These are phyloP conservation scores for Gymnogyps californianus DNA, from an alignment of 2,113 vertebrate species.

Conservation along the genomic window DNA sequence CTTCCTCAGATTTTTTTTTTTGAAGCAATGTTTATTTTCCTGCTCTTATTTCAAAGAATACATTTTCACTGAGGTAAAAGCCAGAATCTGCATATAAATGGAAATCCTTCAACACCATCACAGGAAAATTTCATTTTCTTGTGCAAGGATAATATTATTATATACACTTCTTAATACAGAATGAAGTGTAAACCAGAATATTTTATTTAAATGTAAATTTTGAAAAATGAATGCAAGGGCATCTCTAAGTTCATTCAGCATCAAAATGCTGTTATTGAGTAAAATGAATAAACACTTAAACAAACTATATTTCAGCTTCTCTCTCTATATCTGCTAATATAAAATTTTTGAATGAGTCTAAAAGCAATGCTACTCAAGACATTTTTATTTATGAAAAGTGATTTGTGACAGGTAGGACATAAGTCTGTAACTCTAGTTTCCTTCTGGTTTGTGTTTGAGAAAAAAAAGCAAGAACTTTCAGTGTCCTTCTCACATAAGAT, in stretches of 20 bases:
- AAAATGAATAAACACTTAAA: background rate
- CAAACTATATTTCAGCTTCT: background rate
- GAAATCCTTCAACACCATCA: conserved; percentile 7
- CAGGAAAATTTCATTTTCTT: conserved; percentile 38
- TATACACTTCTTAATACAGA: conserved; percentile 5
- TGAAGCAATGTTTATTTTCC: background rate
- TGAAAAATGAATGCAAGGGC: background rate
- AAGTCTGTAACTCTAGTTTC: background rate
- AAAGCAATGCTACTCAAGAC: background rate
- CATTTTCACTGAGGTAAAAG: conserved; percentile 24
- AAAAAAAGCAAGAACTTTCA: background rate
- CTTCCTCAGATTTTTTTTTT: background rate
- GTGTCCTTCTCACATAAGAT: background rate
- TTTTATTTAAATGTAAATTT: conserved; percentile 52
- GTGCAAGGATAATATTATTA: conserved; percentile 16
- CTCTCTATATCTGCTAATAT: background rate
- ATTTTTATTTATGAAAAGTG: background rate
- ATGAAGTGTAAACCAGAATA: background rate
- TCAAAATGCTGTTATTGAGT: background rate
- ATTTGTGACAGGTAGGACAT: background rate
- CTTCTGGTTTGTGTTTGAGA: background rate
- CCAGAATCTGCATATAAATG: conserved; percentile 56
- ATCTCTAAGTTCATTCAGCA: conserved; percentile 2
- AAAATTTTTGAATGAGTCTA: background rate
- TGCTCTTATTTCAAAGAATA: conserved; percentile 16